Evolutionary conservation across 2,888 invertebrate species (phyloP).

Genomic region (Muschampia plurimacula): DNA sequence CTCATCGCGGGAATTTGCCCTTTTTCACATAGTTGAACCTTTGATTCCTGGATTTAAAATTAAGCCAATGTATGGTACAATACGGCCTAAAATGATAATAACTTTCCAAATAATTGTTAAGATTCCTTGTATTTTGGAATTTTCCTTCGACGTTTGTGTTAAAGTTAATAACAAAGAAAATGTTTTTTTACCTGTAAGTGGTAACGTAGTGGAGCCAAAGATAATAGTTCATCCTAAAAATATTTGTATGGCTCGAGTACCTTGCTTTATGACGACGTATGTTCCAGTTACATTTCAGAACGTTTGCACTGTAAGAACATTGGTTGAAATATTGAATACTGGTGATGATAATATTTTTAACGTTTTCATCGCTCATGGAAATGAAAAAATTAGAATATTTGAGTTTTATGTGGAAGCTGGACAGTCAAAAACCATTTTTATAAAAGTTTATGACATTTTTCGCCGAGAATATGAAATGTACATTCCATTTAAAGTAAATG

Average conservation of each 20-base stretch:
- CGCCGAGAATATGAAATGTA: slow-evolving; percentile 84
- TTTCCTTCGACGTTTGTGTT: slow-evolving; percentile 66
- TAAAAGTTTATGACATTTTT: slow-evolving; percentile 70
- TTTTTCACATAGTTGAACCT: slow-evolving; percentile 81
- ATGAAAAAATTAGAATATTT: slow-evolving; percentile 66
- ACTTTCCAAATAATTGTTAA: slow-evolving; percentile 74
- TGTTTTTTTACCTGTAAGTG: slow-evolving; percentile 70
- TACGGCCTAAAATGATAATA: slow-evolving; percentile 80
- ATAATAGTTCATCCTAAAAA: slow-evolving; percentile 77
- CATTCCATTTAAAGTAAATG: slow-evolving; percentile 86
- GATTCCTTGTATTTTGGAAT: slow-evolving; percentile 74
- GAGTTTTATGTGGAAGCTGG: slow-evolving; percentile 68
- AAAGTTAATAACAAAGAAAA: slow-evolving; percentile 79
- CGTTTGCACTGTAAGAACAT: slow-evolving; percentile 57
- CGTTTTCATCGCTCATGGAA: slow-evolving; percentile 65
- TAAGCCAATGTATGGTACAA: slow-evolving; percentile 79
- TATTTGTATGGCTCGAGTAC: slow-evolving; percentile 80
- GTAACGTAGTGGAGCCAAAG: slow-evolving; percentile 81
- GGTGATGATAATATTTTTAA: slow-evolving; percentile 72
- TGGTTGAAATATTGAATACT: slow-evolving; percentile 65
- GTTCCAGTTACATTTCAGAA: slow-evolving; percentile 75
- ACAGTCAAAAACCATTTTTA: slow-evolving; percentile 68
- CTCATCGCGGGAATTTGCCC: slow-evolving; percentile 79
- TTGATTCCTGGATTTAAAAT: slow-evolving; percentile 76
- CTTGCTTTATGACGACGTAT: slow-evolving; percentile 68